phyloP scores from a whole-genome alignment of 2,797 vertebrate genomes.

The Pangasius krempfi region DNA sequence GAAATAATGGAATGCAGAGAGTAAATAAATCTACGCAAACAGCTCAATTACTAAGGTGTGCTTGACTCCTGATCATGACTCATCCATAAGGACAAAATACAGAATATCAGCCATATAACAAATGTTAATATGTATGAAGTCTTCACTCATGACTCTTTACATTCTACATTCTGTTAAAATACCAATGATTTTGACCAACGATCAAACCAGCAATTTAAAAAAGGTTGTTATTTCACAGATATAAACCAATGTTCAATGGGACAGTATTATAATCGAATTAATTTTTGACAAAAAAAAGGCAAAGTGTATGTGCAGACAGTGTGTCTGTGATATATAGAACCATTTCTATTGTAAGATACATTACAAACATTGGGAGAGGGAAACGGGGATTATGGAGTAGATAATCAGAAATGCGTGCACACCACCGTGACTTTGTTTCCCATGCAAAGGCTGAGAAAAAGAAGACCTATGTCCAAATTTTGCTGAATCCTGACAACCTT shows the following conservation, averaged over 20 bases:
- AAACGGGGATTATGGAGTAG: background rate
- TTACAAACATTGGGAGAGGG: background rate
- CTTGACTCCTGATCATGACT: background rate
- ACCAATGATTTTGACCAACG: background rate
- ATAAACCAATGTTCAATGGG: background rate
- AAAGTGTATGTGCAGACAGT: background rate
- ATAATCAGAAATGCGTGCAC: background rate
- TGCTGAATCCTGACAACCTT: background rate
- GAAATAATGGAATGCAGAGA: constrained; percentile 38
- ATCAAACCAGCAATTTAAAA: background rate
- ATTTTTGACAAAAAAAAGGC: background rate
- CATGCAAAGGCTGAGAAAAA: background rate
- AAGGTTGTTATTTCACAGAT: background rate
- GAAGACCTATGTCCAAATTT: background rate
- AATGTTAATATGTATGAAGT: background rate
- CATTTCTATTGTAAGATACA: background rate
- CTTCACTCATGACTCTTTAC: background rate
- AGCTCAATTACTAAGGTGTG: constrained; percentile 17
- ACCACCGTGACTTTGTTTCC: background rate
- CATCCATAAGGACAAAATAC: background rate
- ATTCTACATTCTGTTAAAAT: background rate
- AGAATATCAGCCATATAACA: background rate
- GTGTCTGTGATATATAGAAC: background rate
- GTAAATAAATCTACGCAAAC: constrained; percentile 41
- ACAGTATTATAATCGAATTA: background rate